Evolutionary conservation across 2,888 invertebrate genomes (phyloP).

Genomic region (Sarcophaga subvicina): DNA sequence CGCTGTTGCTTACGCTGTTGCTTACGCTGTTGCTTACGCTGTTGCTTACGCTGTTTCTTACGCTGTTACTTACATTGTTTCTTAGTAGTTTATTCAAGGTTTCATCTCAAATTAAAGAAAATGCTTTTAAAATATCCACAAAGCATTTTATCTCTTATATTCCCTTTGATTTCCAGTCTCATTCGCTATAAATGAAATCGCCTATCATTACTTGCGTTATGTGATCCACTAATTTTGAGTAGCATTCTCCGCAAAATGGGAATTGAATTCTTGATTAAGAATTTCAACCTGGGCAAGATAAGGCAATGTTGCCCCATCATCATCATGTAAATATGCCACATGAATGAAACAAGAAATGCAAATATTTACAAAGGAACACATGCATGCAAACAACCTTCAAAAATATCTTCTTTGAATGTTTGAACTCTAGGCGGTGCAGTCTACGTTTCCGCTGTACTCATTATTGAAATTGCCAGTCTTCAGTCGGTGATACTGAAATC

Average conservation of each 20-base stretch:
- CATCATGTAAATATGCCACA: neutral
- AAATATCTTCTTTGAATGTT: neutral
- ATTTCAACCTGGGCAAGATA: constrained; percentile 15
- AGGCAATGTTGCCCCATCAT: constrained; percentile 1
- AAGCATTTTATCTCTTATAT: too few species aligned
- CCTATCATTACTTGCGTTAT: too few species aligned
- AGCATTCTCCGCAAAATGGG: neutral
- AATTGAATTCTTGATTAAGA: constrained; percentile 35
- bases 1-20: too few species aligned
- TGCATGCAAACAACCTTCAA: neutral
- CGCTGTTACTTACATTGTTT: too few species aligned
- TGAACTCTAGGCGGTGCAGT: neutral
- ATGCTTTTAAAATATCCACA: too few species aligned
- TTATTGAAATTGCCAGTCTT: neutral
- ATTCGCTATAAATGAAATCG: too few species aligned
- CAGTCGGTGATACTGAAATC: neutral
- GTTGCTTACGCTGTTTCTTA: too few species aligned
- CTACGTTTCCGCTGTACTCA: neutral
- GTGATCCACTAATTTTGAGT: too few species aligned
- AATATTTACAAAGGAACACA: constrained; percentile 29
- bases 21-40: too few species aligned
- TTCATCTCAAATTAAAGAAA: too few species aligned
- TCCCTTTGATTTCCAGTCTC: too few species aligned
- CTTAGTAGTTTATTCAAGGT: too few species aligned
- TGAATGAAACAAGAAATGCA: constrained; percentile 11